Evolutionary conservation across 2,113 vertebrate species (phyloP).

Genomic region (Urocolius indicus): DNA sequence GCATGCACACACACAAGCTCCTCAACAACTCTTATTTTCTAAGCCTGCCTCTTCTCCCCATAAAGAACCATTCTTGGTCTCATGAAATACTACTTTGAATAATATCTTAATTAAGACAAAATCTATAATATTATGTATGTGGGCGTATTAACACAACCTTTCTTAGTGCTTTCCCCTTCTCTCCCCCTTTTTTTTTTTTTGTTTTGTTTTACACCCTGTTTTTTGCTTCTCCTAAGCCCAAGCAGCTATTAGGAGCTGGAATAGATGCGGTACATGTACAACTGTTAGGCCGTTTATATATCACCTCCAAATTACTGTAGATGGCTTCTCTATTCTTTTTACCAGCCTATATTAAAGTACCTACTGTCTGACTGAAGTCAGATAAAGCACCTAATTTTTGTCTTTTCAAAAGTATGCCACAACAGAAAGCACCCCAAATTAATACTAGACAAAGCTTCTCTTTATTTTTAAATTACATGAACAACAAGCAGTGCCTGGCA

Average conservation of each 20-base stretch:
- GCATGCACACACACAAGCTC: fast-evolving
- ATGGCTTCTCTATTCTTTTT: neutral
- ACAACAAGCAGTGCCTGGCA: neutral
- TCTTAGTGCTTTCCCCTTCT: neutral
- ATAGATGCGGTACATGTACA: neutral
- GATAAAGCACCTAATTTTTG: neutral
- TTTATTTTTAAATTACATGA: neutral
- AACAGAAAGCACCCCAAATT: neutral
- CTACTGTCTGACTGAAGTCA: too few species aligned
- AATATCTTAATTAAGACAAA: neutral
- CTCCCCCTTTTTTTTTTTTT: neutral
- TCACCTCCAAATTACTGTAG: neutral
- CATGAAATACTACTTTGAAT: neutral
- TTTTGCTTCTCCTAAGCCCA: neutral
- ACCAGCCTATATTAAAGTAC: neutral
- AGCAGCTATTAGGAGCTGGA: neutral
- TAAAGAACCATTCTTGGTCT: neutral
- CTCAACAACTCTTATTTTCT: neutral
- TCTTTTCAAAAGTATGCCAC: neutral
- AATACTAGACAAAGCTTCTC: neutral
- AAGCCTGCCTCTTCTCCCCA: neutral
- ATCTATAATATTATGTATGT: neutral
- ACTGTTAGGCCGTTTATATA: neutral
- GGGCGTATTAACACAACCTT: neutral
- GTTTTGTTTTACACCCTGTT: neutral